These are phyloP conservation scores for Varroa destructor DNA, from an alignment of 1,140 invertebrate species.

Conservation along the genomic window DNA sequence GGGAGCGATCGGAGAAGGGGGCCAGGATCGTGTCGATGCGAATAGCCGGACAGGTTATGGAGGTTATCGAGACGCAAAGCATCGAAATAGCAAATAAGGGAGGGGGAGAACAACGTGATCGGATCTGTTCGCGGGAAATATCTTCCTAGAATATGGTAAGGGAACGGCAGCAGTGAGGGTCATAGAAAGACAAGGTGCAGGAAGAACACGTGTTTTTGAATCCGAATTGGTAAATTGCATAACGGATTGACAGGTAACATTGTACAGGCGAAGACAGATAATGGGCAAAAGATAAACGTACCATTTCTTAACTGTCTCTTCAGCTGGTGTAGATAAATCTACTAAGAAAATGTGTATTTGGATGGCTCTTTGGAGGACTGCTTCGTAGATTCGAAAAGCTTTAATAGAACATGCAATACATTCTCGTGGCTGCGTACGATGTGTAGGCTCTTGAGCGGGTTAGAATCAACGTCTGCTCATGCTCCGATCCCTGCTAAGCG, in stretches of 20 bases:
- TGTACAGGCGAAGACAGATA: too few species aligned
- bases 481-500: too few species aligned
- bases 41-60: not conserved
- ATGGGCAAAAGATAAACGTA: too few species aligned
- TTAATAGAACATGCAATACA: too few species aligned
- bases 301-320: not conserved
- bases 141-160: not conserved
- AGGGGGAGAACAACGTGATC: not conserved
- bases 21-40: not conserved
- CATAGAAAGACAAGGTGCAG: slow-evolving; percentile 6
- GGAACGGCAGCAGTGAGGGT: not conserved
- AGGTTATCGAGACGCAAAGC: not conserved
- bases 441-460: too few species aligned
- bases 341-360: too few species aligned
- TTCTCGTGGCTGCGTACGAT: too few species aligned
- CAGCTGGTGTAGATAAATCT: not conserved
- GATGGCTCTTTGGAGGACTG: too few species aligned
- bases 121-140: not conserved
- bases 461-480: too few species aligned
- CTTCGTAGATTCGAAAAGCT: too few species aligned
- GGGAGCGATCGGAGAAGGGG: too few species aligned
- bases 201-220: not conserved
- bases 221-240: not conserved
- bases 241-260: too few species aligned
- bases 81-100: not conserved